Evolutionary conservation across 2,888 invertebrate genomes (phyloP).

Genomic region (Acleris holmiana): DNA sequence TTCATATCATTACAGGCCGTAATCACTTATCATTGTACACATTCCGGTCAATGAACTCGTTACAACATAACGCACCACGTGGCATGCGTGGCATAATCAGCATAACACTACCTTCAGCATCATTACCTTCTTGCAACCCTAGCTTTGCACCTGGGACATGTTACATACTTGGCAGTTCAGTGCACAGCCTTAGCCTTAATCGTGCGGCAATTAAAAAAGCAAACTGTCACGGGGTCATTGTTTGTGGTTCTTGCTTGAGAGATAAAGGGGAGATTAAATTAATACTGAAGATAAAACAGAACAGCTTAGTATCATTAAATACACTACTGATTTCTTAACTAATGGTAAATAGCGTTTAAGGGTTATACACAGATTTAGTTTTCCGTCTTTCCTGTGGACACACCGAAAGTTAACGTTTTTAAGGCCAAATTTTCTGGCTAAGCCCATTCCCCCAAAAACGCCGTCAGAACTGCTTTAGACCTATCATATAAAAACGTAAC

Average conservation of each 20-base stretch:
- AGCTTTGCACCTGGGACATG: not conserved
- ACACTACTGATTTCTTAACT: no score
- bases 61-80: slow-evolving; percentile 5
- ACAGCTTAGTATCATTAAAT: no score
- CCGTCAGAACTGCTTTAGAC: no score
- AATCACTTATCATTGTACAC: slow-evolving; percentile 15
- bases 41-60: slow-evolving; percentile 9
- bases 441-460: no score
- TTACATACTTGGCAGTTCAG: slow-evolving; percentile 18
- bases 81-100: slow-evolving; percentile 6
- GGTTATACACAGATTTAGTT: no score
- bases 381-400: no score
- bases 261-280: no score
- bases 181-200: slow-evolving; percentile 21
- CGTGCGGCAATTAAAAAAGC: slow-evolving; percentile 22
- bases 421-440: no score
- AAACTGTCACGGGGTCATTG: slow-evolving; percentile 8
- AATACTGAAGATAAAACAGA: no score
- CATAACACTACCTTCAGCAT: not conserved
- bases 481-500: no score
- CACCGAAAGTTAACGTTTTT: no score
- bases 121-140: slow-evolving; percentile 8
- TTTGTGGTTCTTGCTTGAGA: slow-evolving; percentile 5
- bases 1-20: slow-evolving; percentile 4
- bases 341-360: no score